These are phyloP conservation scores for Guaruba guarouba DNA, from an alignment of 2,113 vertebrate genomes.

Conservation along the genomic window DNA sequence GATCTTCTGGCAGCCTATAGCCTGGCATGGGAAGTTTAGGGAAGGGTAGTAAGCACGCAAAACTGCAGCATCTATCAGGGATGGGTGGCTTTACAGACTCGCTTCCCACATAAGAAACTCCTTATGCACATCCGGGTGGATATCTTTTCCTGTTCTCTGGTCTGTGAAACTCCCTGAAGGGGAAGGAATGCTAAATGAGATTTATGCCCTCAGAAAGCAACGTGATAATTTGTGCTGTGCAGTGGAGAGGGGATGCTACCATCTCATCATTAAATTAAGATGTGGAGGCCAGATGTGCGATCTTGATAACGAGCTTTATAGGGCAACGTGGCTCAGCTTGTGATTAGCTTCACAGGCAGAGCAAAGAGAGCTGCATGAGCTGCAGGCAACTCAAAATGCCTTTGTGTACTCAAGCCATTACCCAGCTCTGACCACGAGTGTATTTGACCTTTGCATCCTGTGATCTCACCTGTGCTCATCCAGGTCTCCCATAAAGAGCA, in stretches of 20 bases:
- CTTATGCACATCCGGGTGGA: neutral
- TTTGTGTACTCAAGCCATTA: neutral
- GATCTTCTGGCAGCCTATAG: neutral
- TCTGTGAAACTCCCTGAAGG: conserved; percentile 42
- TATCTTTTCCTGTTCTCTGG: conserved; percentile 25
- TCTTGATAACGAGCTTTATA: conserved; percentile 46
- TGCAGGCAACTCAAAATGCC: neutral
- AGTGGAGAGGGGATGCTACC: conserved; percentile 27
- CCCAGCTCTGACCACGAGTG: neutral
- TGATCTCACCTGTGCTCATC: neutral
- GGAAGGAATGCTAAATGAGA: conserved; percentile 38
- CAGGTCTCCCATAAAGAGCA: neutral
- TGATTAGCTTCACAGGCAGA: neutral
- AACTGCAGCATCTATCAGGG: neutral
- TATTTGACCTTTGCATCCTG: conserved; percentile 17
- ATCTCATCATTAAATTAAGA: conserved; percentile 63
- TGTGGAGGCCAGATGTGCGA: conserved; percentile 53
- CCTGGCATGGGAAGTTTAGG: neutral
- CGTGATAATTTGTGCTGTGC: conserved; percentile 48
- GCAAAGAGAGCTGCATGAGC: neutral
- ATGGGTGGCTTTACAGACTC: neutral
- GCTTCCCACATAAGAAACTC: neutral
- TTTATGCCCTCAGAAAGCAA: conserved; percentile 57
- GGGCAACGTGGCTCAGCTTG: neutral
- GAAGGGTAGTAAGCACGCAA: neutral